Evolutionary conservation across 2,888 invertebrate genomes (phyloP).

Genomic region (Disparrhopalites patrizii): DNA sequence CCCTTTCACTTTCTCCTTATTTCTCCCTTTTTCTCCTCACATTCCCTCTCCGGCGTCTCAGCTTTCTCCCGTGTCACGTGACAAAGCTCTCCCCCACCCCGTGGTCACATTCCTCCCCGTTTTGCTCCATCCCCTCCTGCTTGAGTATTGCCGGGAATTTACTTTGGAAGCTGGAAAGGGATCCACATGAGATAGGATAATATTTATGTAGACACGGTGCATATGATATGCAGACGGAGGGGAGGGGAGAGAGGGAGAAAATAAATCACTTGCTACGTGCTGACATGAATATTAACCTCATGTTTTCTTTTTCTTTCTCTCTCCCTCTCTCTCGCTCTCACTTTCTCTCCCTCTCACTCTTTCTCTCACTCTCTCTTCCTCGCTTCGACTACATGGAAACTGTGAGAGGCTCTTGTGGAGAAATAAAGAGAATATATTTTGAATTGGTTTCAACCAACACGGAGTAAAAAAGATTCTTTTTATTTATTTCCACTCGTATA

Average conservation of each 20-base stretch:
- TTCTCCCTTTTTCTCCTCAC: background rate
- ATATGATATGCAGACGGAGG: background rate
- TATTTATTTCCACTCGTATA: no score
- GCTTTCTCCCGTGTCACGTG: background rate
- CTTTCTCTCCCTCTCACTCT: no score
- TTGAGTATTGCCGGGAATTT: background rate
- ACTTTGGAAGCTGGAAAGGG: background rate
- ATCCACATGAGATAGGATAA: background rate
- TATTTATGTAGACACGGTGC: background rate
- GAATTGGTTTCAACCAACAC: background rate
- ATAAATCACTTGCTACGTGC: slow-evolving; percentile 24
- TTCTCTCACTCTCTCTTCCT: no score
- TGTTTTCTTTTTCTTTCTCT: background rate
- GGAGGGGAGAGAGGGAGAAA: slow-evolving; percentile 1
- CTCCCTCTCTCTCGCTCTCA: no score
- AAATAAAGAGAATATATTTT: slow-evolving; percentile 9
- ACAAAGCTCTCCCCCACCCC: background rate
- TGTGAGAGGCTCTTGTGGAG: background rate
- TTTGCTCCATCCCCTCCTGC: background rate
- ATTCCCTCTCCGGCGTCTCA: background rate
- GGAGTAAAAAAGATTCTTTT: no score
- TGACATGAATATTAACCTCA: slow-evolving; percentile 28
- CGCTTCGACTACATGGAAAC: background rate
- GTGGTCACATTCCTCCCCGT: background rate
- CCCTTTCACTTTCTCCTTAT: background rate